Evolutionary conservation across 2,888 invertebrate genomes (phyloP).

Genomic region (Agelastica alni): DNA sequence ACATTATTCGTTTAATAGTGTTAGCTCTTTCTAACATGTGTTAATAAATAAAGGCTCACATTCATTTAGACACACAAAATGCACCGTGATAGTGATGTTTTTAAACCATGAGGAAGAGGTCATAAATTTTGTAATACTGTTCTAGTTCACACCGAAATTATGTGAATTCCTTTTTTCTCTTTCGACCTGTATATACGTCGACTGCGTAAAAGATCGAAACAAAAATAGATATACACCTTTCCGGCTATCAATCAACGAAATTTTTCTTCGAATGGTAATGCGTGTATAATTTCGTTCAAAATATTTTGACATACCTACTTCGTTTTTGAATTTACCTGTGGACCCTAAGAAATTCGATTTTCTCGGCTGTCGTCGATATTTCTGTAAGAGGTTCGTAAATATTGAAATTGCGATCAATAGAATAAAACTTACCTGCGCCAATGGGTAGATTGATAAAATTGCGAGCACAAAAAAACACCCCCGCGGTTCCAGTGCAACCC

Average conservation of each 20-base stretch:
- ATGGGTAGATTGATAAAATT: constrained; percentile 3
- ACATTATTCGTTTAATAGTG: no score
- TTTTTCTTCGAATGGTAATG: neutral
- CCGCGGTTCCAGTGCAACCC: neutral
- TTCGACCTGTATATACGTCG: no score
- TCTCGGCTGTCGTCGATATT: neutral
- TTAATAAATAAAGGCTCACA: no score
- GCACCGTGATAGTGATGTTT: no score
- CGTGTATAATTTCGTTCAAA: constrained; percentile 6
- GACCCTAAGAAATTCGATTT: constrained; percentile 3
- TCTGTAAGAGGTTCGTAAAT: constrained; percentile 1
- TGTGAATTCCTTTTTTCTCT: no score
- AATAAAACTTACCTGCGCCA: constrained; percentile 3
- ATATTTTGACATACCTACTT: constrained; percentile 5
- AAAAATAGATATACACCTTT: constrained; percentile 3
- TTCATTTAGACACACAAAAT: no score
- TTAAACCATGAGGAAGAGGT: no score
- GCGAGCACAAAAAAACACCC: neutral
- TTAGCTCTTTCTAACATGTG: no score
- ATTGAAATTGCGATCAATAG: constrained; percentile 10
- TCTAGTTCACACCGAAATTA: no score
- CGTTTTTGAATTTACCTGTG: neutral
- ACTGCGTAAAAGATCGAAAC: no score
- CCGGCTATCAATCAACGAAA: neutral
- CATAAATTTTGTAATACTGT: no score